Evolutionary conservation across 2,113 vertebrate species (phyloP).

Genomic region (Centropristis striata): DNA sequence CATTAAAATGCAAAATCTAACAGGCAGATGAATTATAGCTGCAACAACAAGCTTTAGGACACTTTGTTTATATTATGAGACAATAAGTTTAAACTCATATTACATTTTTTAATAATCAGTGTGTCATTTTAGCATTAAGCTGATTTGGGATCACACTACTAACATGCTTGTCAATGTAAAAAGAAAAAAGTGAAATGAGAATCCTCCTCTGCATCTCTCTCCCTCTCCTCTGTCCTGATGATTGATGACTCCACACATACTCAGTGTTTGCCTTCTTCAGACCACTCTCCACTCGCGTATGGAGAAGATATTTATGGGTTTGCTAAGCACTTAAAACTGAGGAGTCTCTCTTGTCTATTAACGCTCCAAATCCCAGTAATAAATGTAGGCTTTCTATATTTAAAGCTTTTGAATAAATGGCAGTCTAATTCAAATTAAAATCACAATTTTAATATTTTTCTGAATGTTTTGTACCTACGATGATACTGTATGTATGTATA

Average conservation of each 20-base stretch:
- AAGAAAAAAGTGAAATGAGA: conserved; percentile 2
- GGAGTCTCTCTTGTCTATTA: conserved; percentile 21
- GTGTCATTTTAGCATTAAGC: neutral
- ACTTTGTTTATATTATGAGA: neutral
- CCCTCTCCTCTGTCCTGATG: conserved; percentile 57
- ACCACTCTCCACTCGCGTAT: conserved; percentile 38
- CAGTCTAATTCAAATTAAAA: neutral
- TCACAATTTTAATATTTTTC: neutral
- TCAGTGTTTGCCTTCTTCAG: conserved; percentile 78
- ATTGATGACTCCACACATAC: conserved; percentile 72
- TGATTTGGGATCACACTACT: neutral
- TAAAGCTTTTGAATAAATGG: neutral
- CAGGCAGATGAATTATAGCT: neutral
- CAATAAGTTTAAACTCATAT: neutral
- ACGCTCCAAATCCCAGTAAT: neutral
- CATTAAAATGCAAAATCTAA: neutral
- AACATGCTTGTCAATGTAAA: neutral
- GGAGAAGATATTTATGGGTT: conserved; percentile 77
- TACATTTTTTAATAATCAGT: too few relatives aligned
- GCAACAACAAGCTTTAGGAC: neutral
- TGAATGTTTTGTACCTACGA: neutral
- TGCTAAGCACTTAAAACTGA: conserved; percentile 75
- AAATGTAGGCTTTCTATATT: neutral
- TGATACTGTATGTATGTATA: too few relatives aligned
- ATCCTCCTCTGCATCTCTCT: conserved; percentile 2